Conservation (phyloP, 1,140 invertebrate species). For the Lerema accius region DNA sequence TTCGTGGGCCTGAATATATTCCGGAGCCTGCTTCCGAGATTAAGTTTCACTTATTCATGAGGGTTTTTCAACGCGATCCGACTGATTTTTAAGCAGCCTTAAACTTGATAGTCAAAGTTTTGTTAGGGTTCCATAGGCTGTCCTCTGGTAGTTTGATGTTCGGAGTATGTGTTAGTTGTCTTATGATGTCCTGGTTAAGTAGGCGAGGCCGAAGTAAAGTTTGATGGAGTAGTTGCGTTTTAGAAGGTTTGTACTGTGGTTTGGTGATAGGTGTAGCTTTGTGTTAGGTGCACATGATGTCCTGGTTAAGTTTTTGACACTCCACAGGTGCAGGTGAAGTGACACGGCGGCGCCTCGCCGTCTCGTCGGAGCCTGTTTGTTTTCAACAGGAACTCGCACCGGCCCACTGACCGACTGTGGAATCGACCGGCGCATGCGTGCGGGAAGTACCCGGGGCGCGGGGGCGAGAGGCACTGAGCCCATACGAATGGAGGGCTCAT, state of each 20-base stretch:
- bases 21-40: background rate
- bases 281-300: too few relatives aligned
- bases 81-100: background rate
- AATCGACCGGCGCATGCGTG: conserved; percentile 71
- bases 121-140: background rate
- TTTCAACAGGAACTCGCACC: conserved; percentile 55
- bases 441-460: conserved; percentile 27
- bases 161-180: too few relatives aligned
- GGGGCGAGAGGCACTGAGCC: conserved; percentile 1
- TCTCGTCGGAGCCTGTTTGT: conserved; percentile 70
- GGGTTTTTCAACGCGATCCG: background rate
- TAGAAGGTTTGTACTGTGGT: too few relatives aligned
- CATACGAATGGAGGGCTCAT: conserved; percentile 2
- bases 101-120: conserved; percentile 2
- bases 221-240: too few relatives aligned
- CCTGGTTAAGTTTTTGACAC: conserved; percentile 34
- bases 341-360: conserved; percentile 62
- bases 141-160: too few relatives aligned
- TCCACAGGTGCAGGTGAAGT: conserved; percentile 61
- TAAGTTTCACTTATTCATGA: background rate
- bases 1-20: background rate
- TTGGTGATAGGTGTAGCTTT: too few relatives aligned
- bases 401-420: conserved; percentile 74
- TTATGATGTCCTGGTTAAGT: too few relatives aligned
- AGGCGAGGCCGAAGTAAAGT: too few relatives aligned